Percentiles rank a stretch among this genome's conserved stretches.
phyloP scores from a whole-genome alignment of 1,140 invertebrate genomes.

The Sarcophaga peregrina region DNA sequence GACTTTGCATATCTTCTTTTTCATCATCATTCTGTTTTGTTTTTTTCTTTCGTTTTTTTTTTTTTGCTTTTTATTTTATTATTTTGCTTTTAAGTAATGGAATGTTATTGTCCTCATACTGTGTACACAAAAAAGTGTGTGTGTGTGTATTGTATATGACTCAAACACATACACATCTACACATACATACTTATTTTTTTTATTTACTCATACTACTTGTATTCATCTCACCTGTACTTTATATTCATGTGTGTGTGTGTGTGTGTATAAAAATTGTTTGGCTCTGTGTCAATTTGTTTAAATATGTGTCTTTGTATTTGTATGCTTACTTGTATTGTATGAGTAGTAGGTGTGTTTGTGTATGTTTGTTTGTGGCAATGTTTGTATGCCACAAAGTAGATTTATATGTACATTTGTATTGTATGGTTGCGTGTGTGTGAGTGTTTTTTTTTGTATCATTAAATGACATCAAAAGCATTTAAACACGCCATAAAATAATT shows the following conservation, averaged over 20 bases:
- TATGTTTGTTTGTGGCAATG: neutral
- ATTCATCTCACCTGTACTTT: neutral
- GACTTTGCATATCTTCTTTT: slow-evolving; percentile 18
- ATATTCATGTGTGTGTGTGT: neutral
- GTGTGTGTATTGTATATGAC: too few relatives aligned
- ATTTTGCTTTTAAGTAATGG: slow-evolving; percentile 16
- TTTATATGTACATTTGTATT: neutral
- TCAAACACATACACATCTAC: neutral
- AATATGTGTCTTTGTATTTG: neutral
- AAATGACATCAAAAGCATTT: slow-evolving; percentile 55
- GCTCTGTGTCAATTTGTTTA: neutral
- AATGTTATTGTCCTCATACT: neutral
- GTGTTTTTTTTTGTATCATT: neutral
- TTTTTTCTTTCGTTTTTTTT: neutral
- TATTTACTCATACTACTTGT: neutral
- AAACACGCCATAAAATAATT: slow-evolving; percentile 65
- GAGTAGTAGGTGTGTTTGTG: neutral
- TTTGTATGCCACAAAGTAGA: slow-evolving; percentile 8
- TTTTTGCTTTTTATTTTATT: neutral
- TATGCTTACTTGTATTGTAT: too few relatives aligned
- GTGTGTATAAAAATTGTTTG: neutral
- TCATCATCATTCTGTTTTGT: neutral
- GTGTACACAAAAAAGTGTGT: neutral
- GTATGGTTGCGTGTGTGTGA: neutral
- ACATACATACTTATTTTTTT: neutral